Conservation (phyloP, 2,888 invertebrate species). For the Uloborus plumipes region DNA sequence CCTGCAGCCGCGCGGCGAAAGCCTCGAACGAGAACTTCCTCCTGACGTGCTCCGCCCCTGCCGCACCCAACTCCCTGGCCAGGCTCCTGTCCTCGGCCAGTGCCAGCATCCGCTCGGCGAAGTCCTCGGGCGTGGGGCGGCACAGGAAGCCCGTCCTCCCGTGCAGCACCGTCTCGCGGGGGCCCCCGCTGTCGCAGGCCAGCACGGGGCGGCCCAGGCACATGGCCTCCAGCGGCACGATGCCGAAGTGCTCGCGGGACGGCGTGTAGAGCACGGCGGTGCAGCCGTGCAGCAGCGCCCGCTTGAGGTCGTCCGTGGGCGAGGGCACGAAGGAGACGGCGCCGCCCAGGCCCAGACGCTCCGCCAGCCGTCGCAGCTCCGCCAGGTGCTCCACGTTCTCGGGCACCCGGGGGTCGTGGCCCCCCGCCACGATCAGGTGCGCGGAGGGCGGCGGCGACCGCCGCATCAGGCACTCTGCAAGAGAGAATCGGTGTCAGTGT, state of each 20-base stretch:
- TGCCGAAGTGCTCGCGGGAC: conserved; percentile 97
- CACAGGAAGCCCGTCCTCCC: conserved; percentile 86
- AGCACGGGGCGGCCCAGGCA: conserved; percentile 92
- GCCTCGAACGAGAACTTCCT: conserved; percentile 62
- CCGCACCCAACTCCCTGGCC: conserved; percentile 78
- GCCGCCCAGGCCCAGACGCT: conserved; percentile 77
- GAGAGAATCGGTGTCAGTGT: background rate
- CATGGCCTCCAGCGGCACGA: conserved; percentile 99
- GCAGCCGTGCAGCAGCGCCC: conserved; percentile 82
- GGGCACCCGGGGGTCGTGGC: conserved; percentile 88
- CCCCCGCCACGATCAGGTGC: conserved; percentile 94
- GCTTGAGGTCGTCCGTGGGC: conserved; percentile 87
- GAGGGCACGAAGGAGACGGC: conserved; percentile 89
- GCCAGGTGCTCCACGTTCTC: conserved; percentile 90
- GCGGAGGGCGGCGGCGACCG: conserved; percentile 70
- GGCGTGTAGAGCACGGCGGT: conserved; percentile 94
- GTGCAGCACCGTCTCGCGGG: conserved; percentile 89
- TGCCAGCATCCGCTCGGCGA: conserved; percentile 83
- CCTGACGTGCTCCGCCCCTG: conserved; percentile 64
- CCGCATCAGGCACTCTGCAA: conserved; percentile 67
- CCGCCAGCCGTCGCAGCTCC: conserved; percentile 80
- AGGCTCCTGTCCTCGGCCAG: conserved; percentile 78
- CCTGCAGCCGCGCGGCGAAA: conserved; percentile 48
- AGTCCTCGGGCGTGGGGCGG: conserved; percentile 78
- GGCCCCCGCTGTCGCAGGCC: conserved; percentile 95